phyloP scores from a whole-genome alignment of 2,113 vertebrate species.

The Ciconia stormi region DNA sequence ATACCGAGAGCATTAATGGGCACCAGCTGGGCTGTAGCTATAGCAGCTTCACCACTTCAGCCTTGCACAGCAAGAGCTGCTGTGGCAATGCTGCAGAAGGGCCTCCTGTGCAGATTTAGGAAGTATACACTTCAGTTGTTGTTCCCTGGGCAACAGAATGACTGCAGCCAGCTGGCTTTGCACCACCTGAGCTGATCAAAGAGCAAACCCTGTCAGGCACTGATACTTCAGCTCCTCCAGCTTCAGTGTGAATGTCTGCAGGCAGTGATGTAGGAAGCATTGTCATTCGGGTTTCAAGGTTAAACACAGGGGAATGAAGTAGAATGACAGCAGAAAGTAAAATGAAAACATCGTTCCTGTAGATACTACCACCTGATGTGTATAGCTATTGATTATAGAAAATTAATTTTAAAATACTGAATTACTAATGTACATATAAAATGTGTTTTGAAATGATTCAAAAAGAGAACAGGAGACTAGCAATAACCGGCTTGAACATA shows the following conservation, averaged over 20 bases:
- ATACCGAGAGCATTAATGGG: conserved; percentile 64
- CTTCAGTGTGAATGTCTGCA: conserved; percentile 43
- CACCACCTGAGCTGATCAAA: conserved; percentile 70
- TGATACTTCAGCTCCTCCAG: conserved; percentile 24
- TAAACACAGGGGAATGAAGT: conserved; percentile 35
- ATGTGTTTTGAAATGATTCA: background rate
- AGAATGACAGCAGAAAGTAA: background rate
- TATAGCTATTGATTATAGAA: background rate
- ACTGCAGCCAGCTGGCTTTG: conserved; percentile 72
- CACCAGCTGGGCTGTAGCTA: conserved; percentile 72
- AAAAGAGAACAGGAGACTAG: background rate
- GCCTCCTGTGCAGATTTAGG: conserved; percentile 68
- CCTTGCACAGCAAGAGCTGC: conserved; percentile 58
- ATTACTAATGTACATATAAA: background rate
- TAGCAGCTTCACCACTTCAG: conserved; percentile 68
- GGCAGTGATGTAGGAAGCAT: conserved; percentile 19
- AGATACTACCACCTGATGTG: background rate
- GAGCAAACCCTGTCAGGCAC: conserved; percentile 50
- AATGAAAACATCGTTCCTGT: background rate
- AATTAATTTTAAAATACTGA: background rate
- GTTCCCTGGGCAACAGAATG: conserved; percentile 73
- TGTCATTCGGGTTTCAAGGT: conserved; percentile 60
- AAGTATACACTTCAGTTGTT: conserved; percentile 70
- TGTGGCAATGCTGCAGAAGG: conserved; percentile 64
- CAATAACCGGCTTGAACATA: background rate